Base-by-base conservation (phyloP, 2,797 vertebrate species). In the Spatula versicolor region DNA sequence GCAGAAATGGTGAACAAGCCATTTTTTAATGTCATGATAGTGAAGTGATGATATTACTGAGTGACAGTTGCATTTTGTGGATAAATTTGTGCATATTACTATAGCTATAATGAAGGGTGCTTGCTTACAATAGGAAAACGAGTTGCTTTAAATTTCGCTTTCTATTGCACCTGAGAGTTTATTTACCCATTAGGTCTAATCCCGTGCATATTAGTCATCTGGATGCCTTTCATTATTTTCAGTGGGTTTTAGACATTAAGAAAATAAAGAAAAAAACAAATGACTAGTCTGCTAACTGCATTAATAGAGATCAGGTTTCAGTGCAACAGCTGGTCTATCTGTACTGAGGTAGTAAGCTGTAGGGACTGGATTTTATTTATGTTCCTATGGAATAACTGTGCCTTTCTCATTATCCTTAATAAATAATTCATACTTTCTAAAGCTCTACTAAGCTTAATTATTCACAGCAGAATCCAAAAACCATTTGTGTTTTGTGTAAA, bases 41-140 rank as follows among this genome's bases (percentile, higher is more conserved):
- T 6, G 20, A 18, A 71, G 39, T 5, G 6, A 31, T 50, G 13
- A 37, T 1, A 11, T 23, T 63, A 33, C 45, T 43, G 31, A 5
- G 8, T 1, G 1, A 33, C 30, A 30, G 16, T 11, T 1, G 0
- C 60, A 22, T 55, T 67, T 60, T 9, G 12, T 6, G 41, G 20
- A 30, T 62, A 31, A 55, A 55, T 1, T 9, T 12, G 4, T 41
- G 25, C 7, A 2, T 23, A 5, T 1, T 23, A 31, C 13, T 11
- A n/a, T 25, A 25, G 48, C 35, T 22, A 50, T 13, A 37, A 43
- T n/a, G 23, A 67, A 30, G 31, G n/a, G 13, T 43, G 10, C 48
- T 35, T 68, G 64, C 30, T 60, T 43, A 9, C 8, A 25, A 43
- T 6, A 1, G n/a, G 22, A 83, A 83, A 62, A 2, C 1, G 15